Evolutionary conservation across 2,888 invertebrate genomes (phyloP).

Genomic region (Stenichneumon culpator): DNA sequence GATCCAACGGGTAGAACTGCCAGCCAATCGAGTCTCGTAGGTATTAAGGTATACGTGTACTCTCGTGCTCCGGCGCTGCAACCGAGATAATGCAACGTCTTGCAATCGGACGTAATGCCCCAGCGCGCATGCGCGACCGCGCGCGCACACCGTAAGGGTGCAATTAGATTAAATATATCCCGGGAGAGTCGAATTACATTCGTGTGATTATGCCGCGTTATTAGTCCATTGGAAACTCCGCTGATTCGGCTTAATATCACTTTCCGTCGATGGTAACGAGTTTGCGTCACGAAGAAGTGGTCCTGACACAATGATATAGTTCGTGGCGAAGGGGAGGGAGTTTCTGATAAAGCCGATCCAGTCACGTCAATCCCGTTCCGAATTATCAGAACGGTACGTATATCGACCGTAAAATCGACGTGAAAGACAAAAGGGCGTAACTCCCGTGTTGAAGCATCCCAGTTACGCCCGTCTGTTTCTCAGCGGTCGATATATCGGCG

Average conservation of each 20-base stretch:
- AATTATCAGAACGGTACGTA: constrained; percentile 7
- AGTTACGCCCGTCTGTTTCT: background rate
- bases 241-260: constrained; percentile 34
- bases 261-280: constrained; percentile 39
- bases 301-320: constrained; percentile 9
- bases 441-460: background rate
- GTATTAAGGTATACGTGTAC: background rate
- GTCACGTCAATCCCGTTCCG: constrained; percentile 50
- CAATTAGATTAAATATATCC: constrained; percentile 53
- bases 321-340: background rate
- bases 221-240: constrained; percentile 33
- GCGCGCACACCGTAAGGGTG: constrained; percentile 9
- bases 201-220: constrained; percentile 16
- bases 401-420: background rate
- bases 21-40: background rate
- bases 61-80: constrained; percentile 1
- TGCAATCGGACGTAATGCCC: constrained; percentile 31
- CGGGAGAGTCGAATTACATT: constrained; percentile 36
- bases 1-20: constrained; percentile 68
- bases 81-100: constrained; percentile 37
- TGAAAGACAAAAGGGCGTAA: background rate
- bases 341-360: constrained; percentile 37
- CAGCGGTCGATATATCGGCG: background rate
- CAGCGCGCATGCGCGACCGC: background rate
- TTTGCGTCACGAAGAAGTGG: constrained; percentile 39